These are phyloP conservation scores for Listronotus bonariensis DNA, from an alignment of 1,140 invertebrate genomes.

Conservation along the genomic window DNA sequence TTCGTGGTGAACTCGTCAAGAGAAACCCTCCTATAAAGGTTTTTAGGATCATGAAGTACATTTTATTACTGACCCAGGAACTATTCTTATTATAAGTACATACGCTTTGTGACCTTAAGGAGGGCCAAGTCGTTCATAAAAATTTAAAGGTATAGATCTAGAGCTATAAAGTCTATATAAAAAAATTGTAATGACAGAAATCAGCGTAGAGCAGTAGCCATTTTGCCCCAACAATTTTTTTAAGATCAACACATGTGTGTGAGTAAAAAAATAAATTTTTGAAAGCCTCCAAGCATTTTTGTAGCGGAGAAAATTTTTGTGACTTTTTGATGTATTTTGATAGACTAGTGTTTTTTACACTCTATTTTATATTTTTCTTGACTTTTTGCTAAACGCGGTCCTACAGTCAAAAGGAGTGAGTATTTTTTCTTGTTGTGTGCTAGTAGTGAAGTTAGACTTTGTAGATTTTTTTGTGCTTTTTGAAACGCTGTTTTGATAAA, in stretches of 20 bases:
- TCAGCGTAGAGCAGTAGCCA: background rate
- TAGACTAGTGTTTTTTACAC: constrained; percentile 52
- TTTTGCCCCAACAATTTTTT: constrained; percentile 11
- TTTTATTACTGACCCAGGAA: too few relatives aligned
- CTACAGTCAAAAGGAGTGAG: constrained; percentile 55
- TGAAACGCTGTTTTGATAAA: constrained; percentile 26
- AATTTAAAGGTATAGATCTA: too few relatives aligned
- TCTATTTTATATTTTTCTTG: constrained; percentile 55
- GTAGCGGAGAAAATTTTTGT: constrained; percentile 53
- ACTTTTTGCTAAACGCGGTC: constrained; percentile 56
- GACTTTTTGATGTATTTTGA: constrained; percentile 43
- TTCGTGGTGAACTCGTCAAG: too few relatives aligned
- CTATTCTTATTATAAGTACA: too few relatives aligned
- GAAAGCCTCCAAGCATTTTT: constrained; percentile 55
- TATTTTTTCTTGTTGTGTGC: constrained; percentile 56
- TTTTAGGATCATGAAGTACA: too few relatives aligned
- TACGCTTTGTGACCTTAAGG: too few relatives aligned
- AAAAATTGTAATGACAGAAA: too few relatives aligned
- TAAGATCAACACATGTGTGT: constrained; percentile 57
- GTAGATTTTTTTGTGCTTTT: constrained; percentile 48
- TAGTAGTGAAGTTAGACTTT: constrained; percentile 48
- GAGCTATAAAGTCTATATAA: too few relatives aligned
- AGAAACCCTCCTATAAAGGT: too few relatives aligned
- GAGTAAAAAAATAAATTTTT: constrained; percentile 50
- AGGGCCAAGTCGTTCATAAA: too few relatives aligned